Evolutionary conservation across 2,888 invertebrate genomes (phyloP).

Genomic region (Drosophila nigricruria): DNA sequence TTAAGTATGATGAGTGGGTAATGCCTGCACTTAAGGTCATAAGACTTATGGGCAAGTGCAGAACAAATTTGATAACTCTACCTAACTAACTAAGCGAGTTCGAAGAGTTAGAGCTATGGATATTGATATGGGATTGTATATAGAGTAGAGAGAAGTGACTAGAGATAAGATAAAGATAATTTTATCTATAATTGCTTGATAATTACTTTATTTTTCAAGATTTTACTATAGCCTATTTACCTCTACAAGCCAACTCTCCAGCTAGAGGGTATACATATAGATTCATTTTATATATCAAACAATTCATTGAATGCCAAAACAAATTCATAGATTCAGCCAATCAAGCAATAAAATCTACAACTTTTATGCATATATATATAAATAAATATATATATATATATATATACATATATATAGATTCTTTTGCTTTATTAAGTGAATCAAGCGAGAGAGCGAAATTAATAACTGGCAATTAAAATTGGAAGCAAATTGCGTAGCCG

Average conservation of each 20-base stretch:
- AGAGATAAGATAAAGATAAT: not conserved
- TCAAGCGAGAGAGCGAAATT: conserved; percentile 4
- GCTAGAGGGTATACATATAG: conserved; percentile 28
- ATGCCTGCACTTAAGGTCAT: not conserved
- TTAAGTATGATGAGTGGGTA: not conserved
- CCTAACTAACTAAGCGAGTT: not conserved
- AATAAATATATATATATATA: not conserved
- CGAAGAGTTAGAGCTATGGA: not conserved
- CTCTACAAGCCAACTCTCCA: not conserved
- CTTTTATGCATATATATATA: conserved; percentile 11
- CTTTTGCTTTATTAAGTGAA: conserved; percentile 60
- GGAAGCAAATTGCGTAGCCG: conserved; percentile 38
- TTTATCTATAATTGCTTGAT: not conserved
- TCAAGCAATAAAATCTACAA: conserved; percentile 35
- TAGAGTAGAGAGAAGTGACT: not conserved
- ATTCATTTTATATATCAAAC: conserved; percentile 11
- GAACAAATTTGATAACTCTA: not conserved
- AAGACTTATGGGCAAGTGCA: not conserved
- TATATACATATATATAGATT: not conserved
- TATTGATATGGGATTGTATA: not conserved
- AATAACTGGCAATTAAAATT: conserved; percentile 37
- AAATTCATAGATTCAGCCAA: conserved; percentile 31
- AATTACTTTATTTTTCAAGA: not conserved
- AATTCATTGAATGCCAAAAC: conserved; percentile 38
- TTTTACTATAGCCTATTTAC: not conserved